phyloP scores from a whole-genome alignment of 2,797 vertebrate genomes.

The Rousettus madagascariensis region DNA sequence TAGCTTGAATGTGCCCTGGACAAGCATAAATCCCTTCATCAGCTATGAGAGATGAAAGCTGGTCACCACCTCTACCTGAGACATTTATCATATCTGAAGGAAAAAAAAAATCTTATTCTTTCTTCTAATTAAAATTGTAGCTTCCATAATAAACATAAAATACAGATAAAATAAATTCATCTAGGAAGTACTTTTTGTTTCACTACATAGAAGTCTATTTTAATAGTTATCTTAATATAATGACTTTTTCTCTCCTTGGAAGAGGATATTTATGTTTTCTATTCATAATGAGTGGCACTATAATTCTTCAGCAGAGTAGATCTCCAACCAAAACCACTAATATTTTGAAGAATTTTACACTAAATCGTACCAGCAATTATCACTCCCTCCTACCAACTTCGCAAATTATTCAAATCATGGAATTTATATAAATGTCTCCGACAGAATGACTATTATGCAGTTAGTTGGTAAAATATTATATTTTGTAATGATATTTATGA shows the following conservation, averaged over 20 bases:
- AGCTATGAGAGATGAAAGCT: not conserved
- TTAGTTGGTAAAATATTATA: not conserved
- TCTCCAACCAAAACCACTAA: not conserved
- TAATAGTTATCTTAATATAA: not conserved
- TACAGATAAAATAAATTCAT: conserved; percentile 16
- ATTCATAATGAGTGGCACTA: not conserved
- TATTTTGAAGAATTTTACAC: not conserved
- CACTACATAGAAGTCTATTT: not conserved
- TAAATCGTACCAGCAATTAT: not conserved
- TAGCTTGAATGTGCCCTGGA: conserved; percentile 45
- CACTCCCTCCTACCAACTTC: not conserved
- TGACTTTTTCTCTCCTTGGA: not conserved
- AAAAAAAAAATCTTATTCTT: not conserved
- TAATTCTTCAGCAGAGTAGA: not conserved
- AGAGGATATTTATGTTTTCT: not conserved
- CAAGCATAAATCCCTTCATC: conserved; percentile 40
- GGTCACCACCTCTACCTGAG: conserved; percentile 21
- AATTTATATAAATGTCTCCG: not conserved
- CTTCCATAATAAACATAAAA: not conserved
- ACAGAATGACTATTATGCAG: not conserved
- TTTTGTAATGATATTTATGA: not conserved
- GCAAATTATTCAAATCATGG: not conserved
- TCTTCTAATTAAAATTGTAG: conserved; percentile 31
- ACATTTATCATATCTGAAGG: not conserved
- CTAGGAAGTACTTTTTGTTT: not conserved